phyloP scores from a whole-genome alignment of 2,888 invertebrate species.

The Volucella bombylans region DNA sequence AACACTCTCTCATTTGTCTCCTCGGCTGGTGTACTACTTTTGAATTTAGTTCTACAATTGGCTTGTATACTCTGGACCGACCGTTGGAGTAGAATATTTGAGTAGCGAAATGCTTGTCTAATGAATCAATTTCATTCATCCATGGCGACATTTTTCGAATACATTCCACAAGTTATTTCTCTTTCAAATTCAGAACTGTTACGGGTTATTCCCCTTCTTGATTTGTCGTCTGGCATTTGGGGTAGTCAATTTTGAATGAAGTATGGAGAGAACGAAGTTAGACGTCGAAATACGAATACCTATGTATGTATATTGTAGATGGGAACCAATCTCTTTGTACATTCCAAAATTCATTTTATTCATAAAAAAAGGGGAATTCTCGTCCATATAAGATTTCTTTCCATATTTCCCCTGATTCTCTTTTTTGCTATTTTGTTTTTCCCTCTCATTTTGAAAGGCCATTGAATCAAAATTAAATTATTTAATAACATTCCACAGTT shows the following conservation, averaged over 20 bases:
- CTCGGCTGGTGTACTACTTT: neutral
- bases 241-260: no score
- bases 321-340: no score
- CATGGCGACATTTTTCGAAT: neutral
- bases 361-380: no score
- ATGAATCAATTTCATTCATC: neutral
- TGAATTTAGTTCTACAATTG: neutral
- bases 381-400: no score
- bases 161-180: neutral
- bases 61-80: neutral
- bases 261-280: no score
- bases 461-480: conserved; percentile 43
- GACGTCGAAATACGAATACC: no score
- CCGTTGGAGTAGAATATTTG: neutral
- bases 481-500: conserved; percentile 35
- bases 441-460: conserved; percentile 35
- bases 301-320: no score
- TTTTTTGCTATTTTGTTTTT: neutral
- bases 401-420: no score
- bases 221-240: no score
- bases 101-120: neutral
- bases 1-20: conserved; percentile 14
- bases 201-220: no score
- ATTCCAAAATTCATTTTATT: no score
- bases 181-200: no score